A percentile compares a stretch with the other conserved stretches of the same genome.
Conservation (phyloP, 1,140 invertebrate genomes). For the Pseudomyrmex pallidus region DNA sequence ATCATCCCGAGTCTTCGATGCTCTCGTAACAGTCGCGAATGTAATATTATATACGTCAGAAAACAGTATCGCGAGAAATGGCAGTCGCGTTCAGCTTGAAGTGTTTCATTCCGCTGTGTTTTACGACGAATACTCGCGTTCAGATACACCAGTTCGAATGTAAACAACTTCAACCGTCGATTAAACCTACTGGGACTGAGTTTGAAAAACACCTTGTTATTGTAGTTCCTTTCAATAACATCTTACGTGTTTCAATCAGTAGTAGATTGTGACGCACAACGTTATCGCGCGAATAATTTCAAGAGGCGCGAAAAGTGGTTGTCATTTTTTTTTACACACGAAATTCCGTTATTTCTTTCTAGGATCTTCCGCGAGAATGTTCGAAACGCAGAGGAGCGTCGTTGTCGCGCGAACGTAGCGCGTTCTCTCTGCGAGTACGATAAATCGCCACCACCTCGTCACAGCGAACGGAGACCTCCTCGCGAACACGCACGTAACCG, state of each 20-base stretch:
- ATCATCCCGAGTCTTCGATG: conserved; percentile 20
- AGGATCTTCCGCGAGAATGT: conserved; percentile 60
- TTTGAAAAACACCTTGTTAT: no score
- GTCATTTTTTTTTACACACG: conserved; percentile 8
- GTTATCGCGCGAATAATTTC: background rate
- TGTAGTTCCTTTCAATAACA: no score
- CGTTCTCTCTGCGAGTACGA: background rate
- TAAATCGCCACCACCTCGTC: background rate
- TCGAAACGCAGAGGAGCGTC: conserved; percentile 31
- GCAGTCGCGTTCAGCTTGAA: conserved; percentile 3
- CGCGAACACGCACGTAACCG: conserved; percentile 29
- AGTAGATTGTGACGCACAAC: conserved; percentile 12
- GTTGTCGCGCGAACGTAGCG: conserved; percentile 44
- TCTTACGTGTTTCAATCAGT: no score
- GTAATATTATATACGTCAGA: background rate
- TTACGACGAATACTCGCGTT: background rate
- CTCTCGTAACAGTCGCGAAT: background rate
- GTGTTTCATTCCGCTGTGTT: background rate
- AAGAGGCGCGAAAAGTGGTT: background rate
- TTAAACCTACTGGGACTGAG: no score
- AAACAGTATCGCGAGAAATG: conserved; percentile 19
- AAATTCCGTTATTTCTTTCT: conserved; percentile 67
- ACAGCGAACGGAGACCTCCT: conserved; percentile 8
- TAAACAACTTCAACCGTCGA: no score
- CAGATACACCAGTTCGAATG: no score